Conservation (phyloP, 2,888 invertebrate species). For the Coremacera marginata region DNA sequence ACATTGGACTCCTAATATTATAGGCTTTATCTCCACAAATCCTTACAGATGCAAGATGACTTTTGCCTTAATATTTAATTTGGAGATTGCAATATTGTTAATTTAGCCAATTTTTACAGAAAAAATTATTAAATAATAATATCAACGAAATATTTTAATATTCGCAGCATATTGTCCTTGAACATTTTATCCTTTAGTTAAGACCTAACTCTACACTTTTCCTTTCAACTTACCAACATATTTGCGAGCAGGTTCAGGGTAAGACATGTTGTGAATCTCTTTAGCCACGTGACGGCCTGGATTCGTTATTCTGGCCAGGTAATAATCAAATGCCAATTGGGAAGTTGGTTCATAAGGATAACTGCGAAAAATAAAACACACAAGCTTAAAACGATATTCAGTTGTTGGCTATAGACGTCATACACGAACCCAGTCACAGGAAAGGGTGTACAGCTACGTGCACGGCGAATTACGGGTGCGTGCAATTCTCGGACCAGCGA, state of each 20-base stretch:
- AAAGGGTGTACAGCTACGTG: slow-evolving; percentile 72
- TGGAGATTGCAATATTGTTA: slow-evolving; percentile 40
- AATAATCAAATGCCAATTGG: slow-evolving; percentile 73
- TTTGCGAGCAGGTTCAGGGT: slow-evolving; percentile 77
- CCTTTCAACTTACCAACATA: slow-evolving; percentile 74
- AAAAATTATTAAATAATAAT: not conserved
- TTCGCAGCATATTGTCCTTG: not conserved
- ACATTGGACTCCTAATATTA: slow-evolving; percentile 80
- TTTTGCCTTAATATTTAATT: slow-evolving; percentile 75
- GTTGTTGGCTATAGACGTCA: not conserved
- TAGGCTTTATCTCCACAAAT: slow-evolving; percentile 86
- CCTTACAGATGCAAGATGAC: slow-evolving; percentile 86
- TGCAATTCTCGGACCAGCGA: slow-evolving; percentile 81
- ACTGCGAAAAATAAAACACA: slow-evolving; percentile 43
- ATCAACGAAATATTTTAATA: not conserved
- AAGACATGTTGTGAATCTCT: slow-evolving; percentile 75
- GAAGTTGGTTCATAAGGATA: slow-evolving; percentile 69
- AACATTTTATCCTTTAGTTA: not conserved
- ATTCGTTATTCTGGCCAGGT: slow-evolving; percentile 77
- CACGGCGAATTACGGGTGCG: slow-evolving; percentile 81
- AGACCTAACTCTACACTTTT: not conserved
- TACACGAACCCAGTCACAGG: slow-evolving; percentile 63
- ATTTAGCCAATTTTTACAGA: slow-evolving; percentile 21
- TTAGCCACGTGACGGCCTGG: slow-evolving; percentile 76
- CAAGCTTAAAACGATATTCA: not conserved